These are phyloP conservation scores for Eueides isabella DNA, from an alignment of 1,140 invertebrate species.

Conservation along the genomic window DNA sequence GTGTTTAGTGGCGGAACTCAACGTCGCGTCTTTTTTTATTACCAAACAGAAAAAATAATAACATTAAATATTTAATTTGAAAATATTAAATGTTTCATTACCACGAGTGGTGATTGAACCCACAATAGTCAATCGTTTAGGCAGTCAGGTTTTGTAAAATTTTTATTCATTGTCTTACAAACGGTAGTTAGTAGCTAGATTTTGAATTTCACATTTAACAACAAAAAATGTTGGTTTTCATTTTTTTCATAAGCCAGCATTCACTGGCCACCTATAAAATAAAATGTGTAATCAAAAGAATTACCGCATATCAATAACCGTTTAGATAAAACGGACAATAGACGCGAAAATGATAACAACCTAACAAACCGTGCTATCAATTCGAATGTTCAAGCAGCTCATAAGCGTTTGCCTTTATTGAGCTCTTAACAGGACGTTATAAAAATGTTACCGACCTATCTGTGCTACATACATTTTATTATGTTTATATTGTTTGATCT, in stretches of 20 bases:
- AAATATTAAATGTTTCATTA: too few relatives aligned
- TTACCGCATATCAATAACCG: constrained; percentile 24
- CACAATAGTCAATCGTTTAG: too few relatives aligned
- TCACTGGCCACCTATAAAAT: constrained; percentile 7
- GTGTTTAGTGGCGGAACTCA: too few relatives aligned
- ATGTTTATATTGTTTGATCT: background rate
- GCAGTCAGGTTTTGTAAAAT: too few relatives aligned
- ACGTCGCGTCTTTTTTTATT: too few relatives aligned
- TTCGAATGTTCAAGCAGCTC: constrained; percentile 14
- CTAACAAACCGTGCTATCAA: constrained; percentile 16
- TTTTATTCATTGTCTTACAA: too few relatives aligned
- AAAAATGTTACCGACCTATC: constrained; percentile 22
- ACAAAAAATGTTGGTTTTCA: background rate
- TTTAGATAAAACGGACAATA: constrained; percentile 32
- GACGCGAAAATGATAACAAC: constrained; percentile 18
- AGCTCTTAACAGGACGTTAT: constrained; percentile 24
- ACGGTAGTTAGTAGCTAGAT: too few relatives aligned
- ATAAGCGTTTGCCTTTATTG: constrained; percentile 29
- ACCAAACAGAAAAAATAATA: too few relatives aligned
- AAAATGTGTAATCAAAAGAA: constrained; percentile 4
- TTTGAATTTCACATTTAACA: too few relatives aligned
- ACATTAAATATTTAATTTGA: too few relatives aligned
- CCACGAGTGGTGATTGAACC: too few relatives aligned
- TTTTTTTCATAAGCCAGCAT: background rate
- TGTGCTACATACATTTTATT: constrained; percentile 13